These are phyloP conservation scores for Manduca sexta DNA, from an alignment of 1,140 invertebrate species.

Conservation along the genomic window DNA sequence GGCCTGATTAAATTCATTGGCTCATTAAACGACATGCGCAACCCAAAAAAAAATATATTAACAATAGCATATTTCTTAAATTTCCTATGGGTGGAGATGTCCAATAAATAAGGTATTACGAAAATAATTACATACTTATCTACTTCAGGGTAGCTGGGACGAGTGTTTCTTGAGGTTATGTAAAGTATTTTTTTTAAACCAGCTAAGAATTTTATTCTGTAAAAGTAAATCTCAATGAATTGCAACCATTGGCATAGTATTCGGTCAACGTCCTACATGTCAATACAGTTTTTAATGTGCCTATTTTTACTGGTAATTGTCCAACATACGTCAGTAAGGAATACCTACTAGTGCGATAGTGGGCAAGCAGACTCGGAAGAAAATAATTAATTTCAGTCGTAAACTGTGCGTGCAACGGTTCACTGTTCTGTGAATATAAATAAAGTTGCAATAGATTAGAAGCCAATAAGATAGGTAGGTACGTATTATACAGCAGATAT, in stretches of 20 bases:
- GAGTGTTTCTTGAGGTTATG: no score
- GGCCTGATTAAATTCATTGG: no score
- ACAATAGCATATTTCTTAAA: no score
- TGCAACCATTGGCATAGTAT: conserved; percentile 57
- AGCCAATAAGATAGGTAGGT: conserved; percentile 42
- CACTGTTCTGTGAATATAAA: conserved; percentile 50
- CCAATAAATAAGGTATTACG: no score
- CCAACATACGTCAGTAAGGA: conserved; percentile 55
- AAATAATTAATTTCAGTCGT: conserved; percentile 62
- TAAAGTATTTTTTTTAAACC: neutral
- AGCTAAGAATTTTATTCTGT: neutral
- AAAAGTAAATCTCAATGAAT: no score
- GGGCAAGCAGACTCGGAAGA: conserved; percentile 35
- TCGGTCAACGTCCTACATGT: conserved; percentile 62
- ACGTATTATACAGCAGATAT: conserved; percentile 18
- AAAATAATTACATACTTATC: no score
- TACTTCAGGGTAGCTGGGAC: no score
- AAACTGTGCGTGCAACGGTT: conserved; percentile 40
- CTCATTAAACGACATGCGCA: no score
- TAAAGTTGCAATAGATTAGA: conserved; percentile 37
- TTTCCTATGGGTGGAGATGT: no score
- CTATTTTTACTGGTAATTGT: conserved; percentile 66
- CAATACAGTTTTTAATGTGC: conserved; percentile 51
- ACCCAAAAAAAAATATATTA: no score
- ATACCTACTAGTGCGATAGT: conserved; percentile 20